These are phyloP conservation scores for Subacronicta megacephala DNA, from an alignment of 2,888 invertebrate species.

Conservation along the genomic window DNA sequence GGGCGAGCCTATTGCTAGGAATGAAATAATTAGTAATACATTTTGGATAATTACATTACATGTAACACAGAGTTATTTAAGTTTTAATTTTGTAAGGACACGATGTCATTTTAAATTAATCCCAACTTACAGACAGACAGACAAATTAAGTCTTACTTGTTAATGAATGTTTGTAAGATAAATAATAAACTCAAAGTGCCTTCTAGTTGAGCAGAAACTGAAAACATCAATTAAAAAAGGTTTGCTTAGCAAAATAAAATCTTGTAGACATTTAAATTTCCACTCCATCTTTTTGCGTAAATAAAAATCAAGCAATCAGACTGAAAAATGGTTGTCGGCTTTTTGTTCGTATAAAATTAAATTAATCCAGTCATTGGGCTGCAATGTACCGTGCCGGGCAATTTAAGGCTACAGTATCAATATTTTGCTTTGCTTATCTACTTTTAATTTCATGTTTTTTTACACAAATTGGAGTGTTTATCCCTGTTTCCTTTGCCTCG, in stretches of 20 bases:
- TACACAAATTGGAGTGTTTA: neutral
- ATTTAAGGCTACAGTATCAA: slow-evolving; percentile 41
- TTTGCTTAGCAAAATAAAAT: slow-evolving; percentile 1
- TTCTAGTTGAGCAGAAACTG: neutral
- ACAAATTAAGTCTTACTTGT: too few relatives aligned
- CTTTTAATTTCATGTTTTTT: slow-evolving; percentile 17
- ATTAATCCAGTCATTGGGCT: slow-evolving; percentile 50
- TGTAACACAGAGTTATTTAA: too few relatives aligned
- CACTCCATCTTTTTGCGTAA: slow-evolving; percentile 25
- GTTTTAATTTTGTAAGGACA: too few relatives aligned
- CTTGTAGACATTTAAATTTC: slow-evolving; percentile 31
- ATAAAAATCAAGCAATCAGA: slow-evolving; percentile 49
- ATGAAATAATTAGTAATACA: too few relatives aligned
- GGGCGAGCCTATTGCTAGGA: too few relatives aligned
- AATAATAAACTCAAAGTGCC: too few relatives aligned
- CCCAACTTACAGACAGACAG: too few relatives aligned
- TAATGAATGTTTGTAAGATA: too few relatives aligned
- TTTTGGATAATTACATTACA: too few relatives aligned
- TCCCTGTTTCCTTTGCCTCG: too few relatives aligned
- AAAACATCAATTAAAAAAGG: slow-evolving; percentile 7
- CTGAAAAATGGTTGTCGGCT: slow-evolving; percentile 29
- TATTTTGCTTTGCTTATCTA: slow-evolving; percentile 31
- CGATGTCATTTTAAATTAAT: too few relatives aligned
- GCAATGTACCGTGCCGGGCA: slow-evolving; percentile 42
- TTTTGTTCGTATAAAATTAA: slow-evolving; percentile 49